Evolutionary conservation across 2,113 vertebrate species (phyloP), one percentile per base, ranked within the genome.

Genomic region (Rhineura floridana): DNA sequence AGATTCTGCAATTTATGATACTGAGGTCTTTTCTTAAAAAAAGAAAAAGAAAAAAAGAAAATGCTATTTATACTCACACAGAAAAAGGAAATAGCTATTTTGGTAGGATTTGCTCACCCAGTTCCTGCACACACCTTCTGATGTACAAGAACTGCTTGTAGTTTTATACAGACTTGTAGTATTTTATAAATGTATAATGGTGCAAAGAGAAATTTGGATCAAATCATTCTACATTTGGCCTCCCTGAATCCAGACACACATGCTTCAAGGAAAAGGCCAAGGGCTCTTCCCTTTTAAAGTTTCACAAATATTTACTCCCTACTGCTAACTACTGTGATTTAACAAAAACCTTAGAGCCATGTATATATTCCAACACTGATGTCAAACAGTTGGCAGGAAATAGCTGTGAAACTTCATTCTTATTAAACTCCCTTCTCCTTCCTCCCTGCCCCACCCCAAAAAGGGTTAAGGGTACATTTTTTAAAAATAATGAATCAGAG

Each of bases 1-100:
- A 97, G 97, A 98, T 97, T 97, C 96, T 96, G 97, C 97, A 96
- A 96, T 98, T 97, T 97, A 98, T 97, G 96, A 97, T 97, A 97
- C 97, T 77, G 72, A 70, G 72, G 72, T 96, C 97, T 97, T 97
- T 97, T 97, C 97, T 97, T 97, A 96, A 96, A 97, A 97, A 97
- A 96, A 87, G 2, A 17, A 5, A 87, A 75, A 87, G n/a, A 28
- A 17, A 44, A 88, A 79, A 96, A 97, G 44, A 95, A 97, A 96
- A 96, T 96, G 96, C 96, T 97, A 96, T 97, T 97, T 97, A 96
- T 97, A 97, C 95, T 96, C 95, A 96, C 96, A 90, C 62, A 76
- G 67, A 76, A 88, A 63, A 88, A 88, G 42, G 94, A 95, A 93
- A 96, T 96, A 96, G 96, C 96, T 97, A 98, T 97, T 98, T 98